A percentile compares a stretch with the other conserved stretches of the same genome.
These are phyloP conservation scores for Doris montereyensis DNA, from an alignment of 2,888 invertebrate species.

Conservation along the genomic window DNA sequence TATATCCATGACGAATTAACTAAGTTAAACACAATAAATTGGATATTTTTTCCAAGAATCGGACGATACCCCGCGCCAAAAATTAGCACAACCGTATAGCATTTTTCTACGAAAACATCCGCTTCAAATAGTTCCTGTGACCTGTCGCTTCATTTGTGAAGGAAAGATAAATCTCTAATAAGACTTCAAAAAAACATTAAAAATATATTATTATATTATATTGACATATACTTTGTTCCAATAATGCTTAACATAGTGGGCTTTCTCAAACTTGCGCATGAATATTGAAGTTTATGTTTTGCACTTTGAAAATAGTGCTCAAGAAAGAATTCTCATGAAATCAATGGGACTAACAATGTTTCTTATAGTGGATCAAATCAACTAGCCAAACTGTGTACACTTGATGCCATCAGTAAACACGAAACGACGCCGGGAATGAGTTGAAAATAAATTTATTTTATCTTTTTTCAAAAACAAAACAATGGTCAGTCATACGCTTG, in stretches of 20 bases:
- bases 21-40: constrained; percentile 15
- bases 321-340: not conserved
- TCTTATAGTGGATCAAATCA: too few species aligned
- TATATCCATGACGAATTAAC: not conserved
- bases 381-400: too few species aligned
- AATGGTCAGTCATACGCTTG: too few species aligned
- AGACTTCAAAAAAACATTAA: not conserved
- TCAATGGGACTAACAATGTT: not conserved
- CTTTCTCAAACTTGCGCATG: not conserved
- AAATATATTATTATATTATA: not conserved
- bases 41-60: constrained; percentile 25
- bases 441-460: too few species aligned
- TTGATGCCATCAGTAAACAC: too few species aligned
- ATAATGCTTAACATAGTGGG: too few species aligned
- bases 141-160: not conserved
- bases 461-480: too few species aligned
- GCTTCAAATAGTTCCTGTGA: constrained; percentile 21
- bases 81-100: constrained; percentile 58
- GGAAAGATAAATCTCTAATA: not conserved
- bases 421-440: too few species aligned
- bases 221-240: too few species aligned
- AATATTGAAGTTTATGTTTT: not conserved
- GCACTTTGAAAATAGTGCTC: not conserved
- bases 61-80: constrained; percentile 59
- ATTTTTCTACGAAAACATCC: constrained; percentile 29